Evolutionary conservation across 2,113 vertebrate species (phyloP).

Genomic region (Ahaetulla prasina): DNA sequence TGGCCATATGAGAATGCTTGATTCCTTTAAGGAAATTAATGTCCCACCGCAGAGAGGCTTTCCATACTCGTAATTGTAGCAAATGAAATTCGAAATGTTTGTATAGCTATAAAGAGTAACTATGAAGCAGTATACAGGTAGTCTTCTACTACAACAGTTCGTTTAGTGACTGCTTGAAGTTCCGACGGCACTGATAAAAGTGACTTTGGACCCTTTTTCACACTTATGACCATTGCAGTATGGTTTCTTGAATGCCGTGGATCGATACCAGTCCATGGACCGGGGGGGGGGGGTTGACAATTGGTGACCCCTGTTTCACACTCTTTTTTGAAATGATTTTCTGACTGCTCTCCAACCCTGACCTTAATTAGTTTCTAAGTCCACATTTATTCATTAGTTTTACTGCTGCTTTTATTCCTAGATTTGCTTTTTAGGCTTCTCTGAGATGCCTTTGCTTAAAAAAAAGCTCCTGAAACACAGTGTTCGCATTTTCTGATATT

Average conservation of each 20-base stretch:
- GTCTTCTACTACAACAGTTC: no score
- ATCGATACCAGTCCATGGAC: not conserved
- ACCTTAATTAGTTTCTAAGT: not conserved
- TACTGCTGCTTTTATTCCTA: not conserved
- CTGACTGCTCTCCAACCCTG: not conserved
- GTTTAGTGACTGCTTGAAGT: no score
- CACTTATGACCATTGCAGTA: no score
- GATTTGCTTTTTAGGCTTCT: not conserved
- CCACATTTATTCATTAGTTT: not conserved
- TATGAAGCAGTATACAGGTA: no score
- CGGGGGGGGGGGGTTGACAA: accelerated
- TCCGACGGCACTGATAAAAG: no score
- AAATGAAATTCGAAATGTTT: not conserved
- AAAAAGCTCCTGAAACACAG: not conserved
- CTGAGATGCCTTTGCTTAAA: not conserved
- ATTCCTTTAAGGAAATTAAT: not conserved
- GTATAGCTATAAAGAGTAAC: not conserved
- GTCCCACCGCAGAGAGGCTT: not conserved
- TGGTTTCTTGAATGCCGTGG: not conserved
- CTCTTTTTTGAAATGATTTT: not conserved
- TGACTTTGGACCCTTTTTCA: no score
- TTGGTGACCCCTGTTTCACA: no score
- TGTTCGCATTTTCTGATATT: not conserved
- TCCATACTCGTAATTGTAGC: not conserved
- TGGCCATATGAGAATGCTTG: not conserved